Evolutionary conservation across 2,113 vertebrate species (phyloP).

Genomic region (Xiphophorus maculatus): DNA sequence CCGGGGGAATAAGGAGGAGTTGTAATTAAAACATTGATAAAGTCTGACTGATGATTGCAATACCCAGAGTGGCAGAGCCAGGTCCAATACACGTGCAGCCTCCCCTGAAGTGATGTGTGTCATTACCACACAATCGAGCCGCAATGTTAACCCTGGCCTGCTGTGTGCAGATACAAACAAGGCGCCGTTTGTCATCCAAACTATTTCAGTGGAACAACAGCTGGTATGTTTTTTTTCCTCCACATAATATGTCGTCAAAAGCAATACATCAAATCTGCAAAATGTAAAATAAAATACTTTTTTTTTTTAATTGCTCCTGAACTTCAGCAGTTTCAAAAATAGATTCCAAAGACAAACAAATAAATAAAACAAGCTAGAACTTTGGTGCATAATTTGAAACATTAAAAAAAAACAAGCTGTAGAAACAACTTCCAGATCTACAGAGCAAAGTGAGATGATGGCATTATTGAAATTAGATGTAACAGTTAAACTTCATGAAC

Average conservation of each 20-base stretch:
- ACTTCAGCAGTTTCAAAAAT: not conserved
- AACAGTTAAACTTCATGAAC: conserved; percentile 62
- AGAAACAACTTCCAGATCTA: not conserved
- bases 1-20: conserved; percentile 40
- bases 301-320: not conserved
- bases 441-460: conserved; percentile 21
- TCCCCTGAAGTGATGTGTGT: conserved; percentile 20
- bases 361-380: no score
- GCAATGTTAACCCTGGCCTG: conserved; percentile 16
- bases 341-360: not conserved
- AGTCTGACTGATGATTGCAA: conserved; percentile 57
- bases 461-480: conserved; percentile 28
- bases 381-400: not conserved
- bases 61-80: conserved; percentile 28
- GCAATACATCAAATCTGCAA: conserved; percentile 50
- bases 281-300: no score
- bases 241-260: conserved; percentile 16
- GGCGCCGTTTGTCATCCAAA: conserved; percentile 14
- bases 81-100: conserved; percentile 19
- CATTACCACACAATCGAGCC: conserved; percentile 25
- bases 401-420: not conserved
- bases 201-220: conserved; percentile 27
- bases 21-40: conserved; percentile 71
- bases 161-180: conserved; percentile 42
- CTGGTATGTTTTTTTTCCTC: conserved; percentile 9